Percentiles rank a stretch among this genome's conserved stretches.
Conservation (phyloP, 2,888 invertebrate genomes). For the Kuschelorhynchus macadamiae region DNA sequence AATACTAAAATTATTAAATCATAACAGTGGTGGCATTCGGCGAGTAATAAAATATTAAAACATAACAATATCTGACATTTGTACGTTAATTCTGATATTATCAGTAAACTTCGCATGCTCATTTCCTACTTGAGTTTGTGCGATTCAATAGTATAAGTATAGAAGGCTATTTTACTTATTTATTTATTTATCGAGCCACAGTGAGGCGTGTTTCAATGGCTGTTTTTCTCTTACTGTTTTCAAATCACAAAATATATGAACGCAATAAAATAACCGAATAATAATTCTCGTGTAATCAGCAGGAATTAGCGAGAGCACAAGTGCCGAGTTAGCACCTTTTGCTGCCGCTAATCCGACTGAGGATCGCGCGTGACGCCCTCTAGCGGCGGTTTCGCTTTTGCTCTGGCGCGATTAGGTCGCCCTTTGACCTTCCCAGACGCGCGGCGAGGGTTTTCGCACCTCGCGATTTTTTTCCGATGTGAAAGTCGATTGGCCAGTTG, state of each 20-base stretch:
- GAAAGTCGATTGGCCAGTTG: not conserved
- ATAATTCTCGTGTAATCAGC: slow-evolving; percentile 34
- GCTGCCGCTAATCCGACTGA: slow-evolving; percentile 41
- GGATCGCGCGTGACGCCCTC: slow-evolving; percentile 47
- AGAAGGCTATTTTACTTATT: too few relatives aligned
- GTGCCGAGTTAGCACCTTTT: slow-evolving; percentile 44
- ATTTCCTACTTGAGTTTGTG: too few relatives aligned
- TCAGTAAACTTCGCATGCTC: too few relatives aligned
- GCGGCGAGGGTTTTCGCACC: slow-evolving; percentile 44
- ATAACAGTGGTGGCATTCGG: too few relatives aligned
- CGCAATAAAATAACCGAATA: slow-evolving; percentile 8
- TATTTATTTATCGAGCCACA: too few relatives aligned
- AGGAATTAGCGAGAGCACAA: slow-evolving; percentile 41
- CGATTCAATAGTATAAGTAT: too few relatives aligned
- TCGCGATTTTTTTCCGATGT: slow-evolving; percentile 15
- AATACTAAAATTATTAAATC: too few relatives aligned
- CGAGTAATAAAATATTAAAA: too few relatives aligned
- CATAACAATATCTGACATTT: too few relatives aligned
- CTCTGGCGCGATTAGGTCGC: slow-evolving; percentile 66
- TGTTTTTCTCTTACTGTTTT: too few relatives aligned
- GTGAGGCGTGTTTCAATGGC: too few relatives aligned
- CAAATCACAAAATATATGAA: not conserved
- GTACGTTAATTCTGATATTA: too few relatives aligned
- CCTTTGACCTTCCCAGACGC: slow-evolving; percentile 59
- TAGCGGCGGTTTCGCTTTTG: slow-evolving; percentile 59